Conservation (phyloP, 2,888 invertebrate species). For the Coenonympha glycerion region DNA sequence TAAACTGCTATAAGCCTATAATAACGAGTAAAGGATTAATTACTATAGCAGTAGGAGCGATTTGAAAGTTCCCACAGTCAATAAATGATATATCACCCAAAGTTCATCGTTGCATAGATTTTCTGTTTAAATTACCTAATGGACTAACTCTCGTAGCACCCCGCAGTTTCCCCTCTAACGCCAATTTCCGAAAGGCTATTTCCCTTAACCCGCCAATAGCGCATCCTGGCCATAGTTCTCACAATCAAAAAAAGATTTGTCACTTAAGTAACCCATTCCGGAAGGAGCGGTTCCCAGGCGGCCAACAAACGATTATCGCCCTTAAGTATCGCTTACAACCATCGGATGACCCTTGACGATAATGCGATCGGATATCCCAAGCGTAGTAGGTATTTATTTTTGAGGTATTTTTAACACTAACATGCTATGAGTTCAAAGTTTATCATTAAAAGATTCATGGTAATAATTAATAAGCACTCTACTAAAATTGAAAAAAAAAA, state of each 20-base stretch:
- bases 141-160: constrained; percentile 5
- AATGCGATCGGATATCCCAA: constrained; percentile 38
- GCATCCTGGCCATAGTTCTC: constrained; percentile 55
- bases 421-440: no score
- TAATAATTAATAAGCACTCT: no score
- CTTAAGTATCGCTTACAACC: constrained; percentile 52
- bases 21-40: no score
- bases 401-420: background rate
- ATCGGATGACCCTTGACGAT: constrained; percentile 53
- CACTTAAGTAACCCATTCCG: constrained; percentile 52
- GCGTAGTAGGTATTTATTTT: background rate
- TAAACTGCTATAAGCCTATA: no score
- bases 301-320: constrained; percentile 59
- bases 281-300: constrained; percentile 62
- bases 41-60: no score
- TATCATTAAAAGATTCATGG: no score
- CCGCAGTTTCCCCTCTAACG: constrained; percentile 9
- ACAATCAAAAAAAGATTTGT: constrained; percentile 76
- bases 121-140: constrained; percentile 5
- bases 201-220: constrained; percentile 36
- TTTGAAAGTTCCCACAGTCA: constrained; percentile 5
- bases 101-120: background rate
- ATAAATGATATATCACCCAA: background rate
- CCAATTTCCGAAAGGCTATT: constrained; percentile 32
- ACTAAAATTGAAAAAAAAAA: no score